Percentiles rank a stretch among this genome's conserved stretches.
Evolutionary conservation across 2,888 invertebrate genomes (phyloP).

Genomic region (Pristionchus entomophagus): DNA sequence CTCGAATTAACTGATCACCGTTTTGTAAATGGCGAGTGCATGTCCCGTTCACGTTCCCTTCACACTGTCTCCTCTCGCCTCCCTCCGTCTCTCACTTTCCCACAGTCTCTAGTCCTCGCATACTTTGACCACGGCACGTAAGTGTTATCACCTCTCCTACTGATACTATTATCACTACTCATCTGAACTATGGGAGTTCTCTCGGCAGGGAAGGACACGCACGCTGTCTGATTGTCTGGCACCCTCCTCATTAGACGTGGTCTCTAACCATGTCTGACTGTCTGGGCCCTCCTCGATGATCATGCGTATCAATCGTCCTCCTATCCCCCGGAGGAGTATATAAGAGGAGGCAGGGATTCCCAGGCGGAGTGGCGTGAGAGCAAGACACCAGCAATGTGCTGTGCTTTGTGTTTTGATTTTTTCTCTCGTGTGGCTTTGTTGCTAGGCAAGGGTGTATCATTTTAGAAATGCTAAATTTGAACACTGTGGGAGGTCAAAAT

Average conservation of each 20-base stretch:
- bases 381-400: background rate
- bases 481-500: background rate
- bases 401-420: background rate
- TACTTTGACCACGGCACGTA: background rate
- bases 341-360: constrained; percentile 31
- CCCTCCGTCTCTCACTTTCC: background rate
- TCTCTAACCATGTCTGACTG: too few relatives aligned
- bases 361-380: background rate
- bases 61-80: background rate
- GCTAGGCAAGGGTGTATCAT: background rate
- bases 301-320: background rate
- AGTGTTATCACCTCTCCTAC: background rate
- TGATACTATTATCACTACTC: background rate
- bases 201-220: constrained; percentile 18
- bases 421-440: background rate
- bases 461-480: background rate
- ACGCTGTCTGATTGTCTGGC: constrained; percentile 5
- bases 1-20: background rate
- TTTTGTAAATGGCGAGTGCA: background rate
- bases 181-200: background rate
- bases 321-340: background rate
- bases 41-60: constrained; percentile 14
- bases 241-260: too few relatives aligned
- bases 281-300: background rate
- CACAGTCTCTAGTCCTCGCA: background rate